Conservation (phyloP, 2,888 invertebrate species). For the Agonopterix heracliana region DNA sequence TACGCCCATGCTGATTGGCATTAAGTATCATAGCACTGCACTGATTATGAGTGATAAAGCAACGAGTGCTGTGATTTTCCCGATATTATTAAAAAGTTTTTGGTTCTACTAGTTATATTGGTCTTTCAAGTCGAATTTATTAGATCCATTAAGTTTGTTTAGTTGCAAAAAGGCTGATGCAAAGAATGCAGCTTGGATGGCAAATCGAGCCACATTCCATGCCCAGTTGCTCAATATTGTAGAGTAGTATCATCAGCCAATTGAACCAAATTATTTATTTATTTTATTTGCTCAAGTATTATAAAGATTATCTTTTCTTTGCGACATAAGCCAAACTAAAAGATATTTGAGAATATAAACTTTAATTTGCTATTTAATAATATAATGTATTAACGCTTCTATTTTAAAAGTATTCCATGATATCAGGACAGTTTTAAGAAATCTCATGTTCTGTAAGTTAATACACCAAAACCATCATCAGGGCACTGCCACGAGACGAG, state of each 20-base stretch:
- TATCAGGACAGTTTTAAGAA: too few relatives aligned
- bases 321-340: neutral
- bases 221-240: constrained; percentile 22
- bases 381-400: too few relatives aligned
- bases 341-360: neutral
- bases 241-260: constrained; percentile 46
- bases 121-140: constrained; percentile 36
- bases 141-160: constrained; percentile 29
- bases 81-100: too few relatives aligned
- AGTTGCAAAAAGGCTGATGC: constrained; percentile 45
- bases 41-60: too few relatives aligned
- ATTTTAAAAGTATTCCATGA: too few relatives aligned
- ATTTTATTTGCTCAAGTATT: neutral
- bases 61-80: too few relatives aligned
- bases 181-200: constrained; percentile 57
- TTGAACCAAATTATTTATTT: neutral
- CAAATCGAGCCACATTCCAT: constrained; percentile 39
- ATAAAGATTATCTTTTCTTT: neutral
- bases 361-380: too few relatives aligned
- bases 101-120: constrained; percentile 7
- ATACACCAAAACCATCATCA: constrained; percentile 33
- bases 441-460: too few relatives aligned
- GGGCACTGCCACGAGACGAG: constrained; percentile 89
- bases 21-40: too few relatives aligned
- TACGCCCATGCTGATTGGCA: too few relatives aligned